A percentile compares a stretch with the other conserved stretches of the same genome.
phyloP scores from a whole-genome alignment of 2,113 vertebrate genomes.

The Pelobates fuscus region DNA sequence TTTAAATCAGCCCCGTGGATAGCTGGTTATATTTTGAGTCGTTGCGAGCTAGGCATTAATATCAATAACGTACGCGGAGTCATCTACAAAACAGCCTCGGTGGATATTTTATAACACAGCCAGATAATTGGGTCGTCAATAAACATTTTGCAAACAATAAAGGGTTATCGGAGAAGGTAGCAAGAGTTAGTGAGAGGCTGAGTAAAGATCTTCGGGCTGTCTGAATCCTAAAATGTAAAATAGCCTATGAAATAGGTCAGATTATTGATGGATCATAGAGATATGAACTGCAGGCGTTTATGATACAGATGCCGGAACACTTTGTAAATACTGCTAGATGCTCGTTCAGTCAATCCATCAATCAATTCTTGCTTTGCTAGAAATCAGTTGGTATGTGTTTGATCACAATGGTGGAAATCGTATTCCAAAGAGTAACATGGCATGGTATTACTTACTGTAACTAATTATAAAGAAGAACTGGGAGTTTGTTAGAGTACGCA shows the following conservation, averaged over 20 bases:
- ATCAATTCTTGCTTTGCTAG: not conserved
- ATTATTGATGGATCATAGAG: not conserved
- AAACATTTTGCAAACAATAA: constrained; percentile 3
- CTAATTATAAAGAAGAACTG: too few species aligned
- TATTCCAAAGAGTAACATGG: too few species aligned
- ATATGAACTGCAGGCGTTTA: not conserved
- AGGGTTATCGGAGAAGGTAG: not conserved
- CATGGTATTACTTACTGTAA: too few species aligned
- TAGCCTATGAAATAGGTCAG: not conserved
- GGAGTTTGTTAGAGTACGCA: too few species aligned
- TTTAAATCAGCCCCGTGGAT: not conserved
- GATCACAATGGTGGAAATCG: too few species aligned
- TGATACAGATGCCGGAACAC: not conserved
- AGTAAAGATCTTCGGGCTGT: not conserved
- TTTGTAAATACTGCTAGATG: not conserved
- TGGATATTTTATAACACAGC: not conserved
- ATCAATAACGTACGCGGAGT: not conserved
- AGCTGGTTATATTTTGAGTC: not conserved
- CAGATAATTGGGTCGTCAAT: constrained; percentile 8
- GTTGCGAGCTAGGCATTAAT: not conserved
- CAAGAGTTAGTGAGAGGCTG: not conserved
- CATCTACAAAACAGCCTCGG: not conserved
- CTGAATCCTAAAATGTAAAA: not conserved
- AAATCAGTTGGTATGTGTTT: too few species aligned
- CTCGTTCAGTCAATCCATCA: not conserved